Conservation (phyloP, 1,140 invertebrate species). For the Tetramorium alpestre region DNA sequence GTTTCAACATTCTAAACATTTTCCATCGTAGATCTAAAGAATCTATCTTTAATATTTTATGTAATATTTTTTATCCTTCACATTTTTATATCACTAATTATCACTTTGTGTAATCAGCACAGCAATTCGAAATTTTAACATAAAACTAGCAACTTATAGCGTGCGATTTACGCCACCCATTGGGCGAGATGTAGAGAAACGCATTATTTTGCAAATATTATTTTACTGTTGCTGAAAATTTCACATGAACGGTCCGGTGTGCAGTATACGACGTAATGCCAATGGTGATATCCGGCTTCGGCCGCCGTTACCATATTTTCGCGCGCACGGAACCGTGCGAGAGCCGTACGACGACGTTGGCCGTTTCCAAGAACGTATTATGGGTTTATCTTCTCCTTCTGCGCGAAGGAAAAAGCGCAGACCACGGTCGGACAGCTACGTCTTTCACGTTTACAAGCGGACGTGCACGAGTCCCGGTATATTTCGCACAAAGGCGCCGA, state of each 20-base stretch:
- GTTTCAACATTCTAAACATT: background rate
- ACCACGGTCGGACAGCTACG: conserved; percentile 38
- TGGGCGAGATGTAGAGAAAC: background rate
- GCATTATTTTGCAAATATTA: conserved; percentile 45
- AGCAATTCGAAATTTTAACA: background rate
- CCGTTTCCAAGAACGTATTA: conserved; percentile 71
- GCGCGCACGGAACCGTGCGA: conserved; percentile 58
- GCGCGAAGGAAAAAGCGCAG: conserved; percentile 64
- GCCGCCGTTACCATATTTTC: conserved; percentile 63
- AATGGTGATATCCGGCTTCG: conserved; percentile 67
- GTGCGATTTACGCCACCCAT: conserved; percentile 7
- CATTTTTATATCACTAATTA: background rate
- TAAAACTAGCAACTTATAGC: background rate
- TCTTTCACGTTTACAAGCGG: conserved; percentile 27
- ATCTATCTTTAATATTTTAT: background rate
- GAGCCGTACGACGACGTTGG: conserved; percentile 52
- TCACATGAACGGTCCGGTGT: conserved; percentile 51
- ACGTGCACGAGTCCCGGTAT: conserved; percentile 29
- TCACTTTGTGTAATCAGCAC: background rate
- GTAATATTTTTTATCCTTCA: no score
- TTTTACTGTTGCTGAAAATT: conserved; percentile 42
- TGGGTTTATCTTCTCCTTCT: conserved; percentile 65
- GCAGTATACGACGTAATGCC: conserved; percentile 66
- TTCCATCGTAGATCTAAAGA: background rate
- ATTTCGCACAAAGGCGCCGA: conserved; percentile 50